These are phyloP conservation scores for Scytalopus superciliaris DNA, from an alignment of 2,113 vertebrate genomes.

Conservation along the genomic window DNA sequence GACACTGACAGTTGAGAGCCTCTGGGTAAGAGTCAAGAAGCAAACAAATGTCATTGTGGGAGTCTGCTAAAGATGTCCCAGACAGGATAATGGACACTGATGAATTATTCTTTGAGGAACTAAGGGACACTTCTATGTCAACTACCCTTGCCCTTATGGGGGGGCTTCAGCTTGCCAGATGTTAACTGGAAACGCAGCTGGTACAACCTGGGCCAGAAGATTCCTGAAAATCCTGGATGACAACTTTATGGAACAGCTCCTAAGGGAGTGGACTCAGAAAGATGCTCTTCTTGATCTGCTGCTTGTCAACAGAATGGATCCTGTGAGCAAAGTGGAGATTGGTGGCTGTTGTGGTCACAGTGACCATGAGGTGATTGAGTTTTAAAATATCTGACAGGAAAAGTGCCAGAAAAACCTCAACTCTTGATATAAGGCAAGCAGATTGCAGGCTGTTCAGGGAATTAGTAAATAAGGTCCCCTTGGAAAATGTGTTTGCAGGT, in stretches of 20 bases:
- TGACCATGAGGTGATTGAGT: neutral
- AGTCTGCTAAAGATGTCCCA: neutral
- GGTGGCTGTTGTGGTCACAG: neutral
- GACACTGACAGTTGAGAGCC: neutral
- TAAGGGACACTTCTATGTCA: neutral
- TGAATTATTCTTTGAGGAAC: neutral
- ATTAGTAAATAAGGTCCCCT: neutral
- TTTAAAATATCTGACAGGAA: neutral
- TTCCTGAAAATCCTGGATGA: neutral
- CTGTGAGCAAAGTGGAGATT: neutral
- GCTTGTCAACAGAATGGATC: neutral
- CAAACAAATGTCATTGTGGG: neutral
- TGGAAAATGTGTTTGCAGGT: neutral
- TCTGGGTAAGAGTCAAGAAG: neutral
- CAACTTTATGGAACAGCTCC: neutral
- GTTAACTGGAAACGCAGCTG: neutral
- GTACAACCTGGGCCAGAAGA: neutral
- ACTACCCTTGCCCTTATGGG: neutral
- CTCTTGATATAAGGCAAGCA: neutral
- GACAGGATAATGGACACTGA: neutral
- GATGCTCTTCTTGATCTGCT: neutral
- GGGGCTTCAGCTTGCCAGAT: neutral
- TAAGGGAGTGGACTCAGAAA: neutral
- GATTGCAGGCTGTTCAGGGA: neutral
- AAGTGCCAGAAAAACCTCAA: neutral